These are phyloP conservation scores for Selene dorsalis DNA, from an alignment of 2,797 vertebrate species.

Conservation along the genomic window DNA sequence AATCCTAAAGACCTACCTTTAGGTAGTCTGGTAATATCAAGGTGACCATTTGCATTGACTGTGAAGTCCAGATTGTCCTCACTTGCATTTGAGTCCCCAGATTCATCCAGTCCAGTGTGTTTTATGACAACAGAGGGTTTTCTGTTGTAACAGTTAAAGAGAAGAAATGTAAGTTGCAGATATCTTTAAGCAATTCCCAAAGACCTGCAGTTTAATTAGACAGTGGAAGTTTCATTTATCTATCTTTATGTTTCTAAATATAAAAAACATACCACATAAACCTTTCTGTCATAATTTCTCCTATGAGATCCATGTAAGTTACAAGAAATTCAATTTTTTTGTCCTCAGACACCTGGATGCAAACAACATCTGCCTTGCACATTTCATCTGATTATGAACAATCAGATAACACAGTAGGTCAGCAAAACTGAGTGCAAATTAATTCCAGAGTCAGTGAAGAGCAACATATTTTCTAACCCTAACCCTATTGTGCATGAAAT, in stretches of 20 bases:
- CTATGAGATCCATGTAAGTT: too few relatives aligned
- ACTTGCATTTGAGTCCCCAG: conserved; percentile 88
- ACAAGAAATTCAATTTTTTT: too few relatives aligned
- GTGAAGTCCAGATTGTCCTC: conserved; percentile 85
- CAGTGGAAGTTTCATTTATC: too few relatives aligned
- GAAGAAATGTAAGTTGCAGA: neutral
- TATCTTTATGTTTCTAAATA: too few relatives aligned
- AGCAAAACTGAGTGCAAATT: neutral
- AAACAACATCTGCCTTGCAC: too few relatives aligned
- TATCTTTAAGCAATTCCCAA: neutral
- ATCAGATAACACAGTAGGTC: neutral
- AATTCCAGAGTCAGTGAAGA: neutral
- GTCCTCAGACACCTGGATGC: too few relatives aligned
- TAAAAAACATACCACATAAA: too few relatives aligned
- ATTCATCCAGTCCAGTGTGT: conserved; percentile 94
- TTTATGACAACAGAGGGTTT: conserved; percentile 95
- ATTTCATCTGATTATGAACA: neutral
- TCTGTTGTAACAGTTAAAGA: conserved; percentile 76
- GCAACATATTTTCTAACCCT: too few relatives aligned
- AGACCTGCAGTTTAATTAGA: neutral
- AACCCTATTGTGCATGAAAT: too few relatives aligned
- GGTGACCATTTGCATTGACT: conserved; percentile 87
- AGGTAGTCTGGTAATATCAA: conserved; percentile 91
- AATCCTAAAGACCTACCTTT: conserved; percentile 87
- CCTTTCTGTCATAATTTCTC: too few relatives aligned